Percentiles rank a stretch among this genome's conserved stretches.
Conservation (phyloP, 2,797 vertebrate genomes). For the Erpetoichthys calabaricus region DNA sequence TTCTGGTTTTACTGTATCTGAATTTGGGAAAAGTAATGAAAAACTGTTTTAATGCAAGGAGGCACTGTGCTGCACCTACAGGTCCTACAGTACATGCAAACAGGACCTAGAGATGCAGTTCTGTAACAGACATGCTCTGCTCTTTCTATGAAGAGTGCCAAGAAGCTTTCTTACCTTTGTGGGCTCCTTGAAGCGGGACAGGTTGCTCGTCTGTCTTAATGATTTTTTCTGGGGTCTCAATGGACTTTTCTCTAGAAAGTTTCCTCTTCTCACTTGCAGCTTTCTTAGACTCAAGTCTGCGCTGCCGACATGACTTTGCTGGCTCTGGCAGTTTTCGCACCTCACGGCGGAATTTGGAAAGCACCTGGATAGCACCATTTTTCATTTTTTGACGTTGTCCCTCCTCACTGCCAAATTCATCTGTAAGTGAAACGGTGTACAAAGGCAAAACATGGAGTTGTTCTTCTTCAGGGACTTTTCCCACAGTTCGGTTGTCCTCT, state of each 20-base stretch:
- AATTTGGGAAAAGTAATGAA: background rate
- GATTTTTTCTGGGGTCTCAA: slow-evolving; percentile 74
- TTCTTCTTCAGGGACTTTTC: slow-evolving; percentile 78
- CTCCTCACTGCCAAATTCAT: slow-evolving; percentile 86
- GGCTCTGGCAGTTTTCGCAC: slow-evolving; percentile 87
- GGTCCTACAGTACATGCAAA: no score
- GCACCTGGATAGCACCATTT: slow-evolving; percentile 81
- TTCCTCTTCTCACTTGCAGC: slow-evolving; percentile 87
- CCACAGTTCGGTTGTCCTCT: slow-evolving; percentile 84
- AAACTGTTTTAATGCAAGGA: background rate
- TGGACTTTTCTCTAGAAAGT: slow-evolving; percentile 63
- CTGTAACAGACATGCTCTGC: no score
- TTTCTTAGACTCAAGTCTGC: slow-evolving; percentile 82
- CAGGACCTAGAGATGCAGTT: no score
- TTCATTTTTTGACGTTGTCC: slow-evolving; percentile 75
- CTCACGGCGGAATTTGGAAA: slow-evolving; percentile 76
- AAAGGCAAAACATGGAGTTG: slow-evolving; percentile 93
- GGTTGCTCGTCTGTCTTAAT: slow-evolving; percentile 26
- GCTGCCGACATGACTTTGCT: slow-evolving; percentile 88
- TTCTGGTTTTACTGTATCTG: no score
- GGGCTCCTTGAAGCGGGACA: slow-evolving; percentile 33
- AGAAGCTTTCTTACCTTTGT: slow-evolving; percentile 42
- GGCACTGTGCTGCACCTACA: no score
- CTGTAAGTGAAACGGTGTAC: slow-evolving; percentile 72
- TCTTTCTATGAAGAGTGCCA: no score